Conservation (phyloP, 2,113 vertebrate species). For the Platycercus adscitus region DNA sequence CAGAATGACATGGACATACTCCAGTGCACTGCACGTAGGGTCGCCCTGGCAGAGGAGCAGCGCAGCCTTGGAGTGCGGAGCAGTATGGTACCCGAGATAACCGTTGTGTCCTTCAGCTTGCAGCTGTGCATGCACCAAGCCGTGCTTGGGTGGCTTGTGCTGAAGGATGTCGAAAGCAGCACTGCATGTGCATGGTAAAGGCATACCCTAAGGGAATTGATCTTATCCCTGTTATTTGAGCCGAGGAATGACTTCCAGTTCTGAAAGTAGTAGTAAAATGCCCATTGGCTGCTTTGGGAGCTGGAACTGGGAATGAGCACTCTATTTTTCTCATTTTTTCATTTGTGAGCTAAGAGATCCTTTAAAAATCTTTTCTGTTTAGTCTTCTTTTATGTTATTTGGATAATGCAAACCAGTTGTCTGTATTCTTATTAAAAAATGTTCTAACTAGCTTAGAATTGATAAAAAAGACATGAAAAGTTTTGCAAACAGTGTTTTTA, state of each 20-base stretch:
- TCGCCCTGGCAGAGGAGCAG: neutral
- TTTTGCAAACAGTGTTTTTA: neutral
- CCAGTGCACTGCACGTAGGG: neutral
- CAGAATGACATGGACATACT: neutral
- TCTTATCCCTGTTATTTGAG: neutral
- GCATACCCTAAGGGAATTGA: neutral
- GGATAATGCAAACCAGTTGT: slow-evolving; percentile 30
- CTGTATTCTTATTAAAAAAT: slow-evolving; percentile 3
- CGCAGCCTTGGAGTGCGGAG: rapidly evolving
- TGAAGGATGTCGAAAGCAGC: neutral
- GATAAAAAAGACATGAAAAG: neutral
- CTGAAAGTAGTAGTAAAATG: slow-evolving; percentile 42
- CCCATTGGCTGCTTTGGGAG: slow-evolving; percentile 31
- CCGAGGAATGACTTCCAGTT: slow-evolving; percentile 14
- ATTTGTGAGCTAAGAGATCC: slow-evolving; percentile 25
- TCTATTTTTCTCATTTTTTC: slow-evolving; percentile 34
- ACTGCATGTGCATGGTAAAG: neutral
- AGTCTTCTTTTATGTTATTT: slow-evolving; percentile 29
- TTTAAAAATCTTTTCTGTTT: slow-evolving; percentile 53
- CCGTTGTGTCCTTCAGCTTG: rapidly evolving
- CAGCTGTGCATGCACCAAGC: rapidly evolving
- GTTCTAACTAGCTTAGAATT: neutral
- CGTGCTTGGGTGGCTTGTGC: neutral
- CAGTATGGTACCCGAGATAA: rapidly evolving
- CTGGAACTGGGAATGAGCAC: neutral